Conservation (phyloP, 2,113 vertebrate species). For the Eidolon helvum region DNA sequence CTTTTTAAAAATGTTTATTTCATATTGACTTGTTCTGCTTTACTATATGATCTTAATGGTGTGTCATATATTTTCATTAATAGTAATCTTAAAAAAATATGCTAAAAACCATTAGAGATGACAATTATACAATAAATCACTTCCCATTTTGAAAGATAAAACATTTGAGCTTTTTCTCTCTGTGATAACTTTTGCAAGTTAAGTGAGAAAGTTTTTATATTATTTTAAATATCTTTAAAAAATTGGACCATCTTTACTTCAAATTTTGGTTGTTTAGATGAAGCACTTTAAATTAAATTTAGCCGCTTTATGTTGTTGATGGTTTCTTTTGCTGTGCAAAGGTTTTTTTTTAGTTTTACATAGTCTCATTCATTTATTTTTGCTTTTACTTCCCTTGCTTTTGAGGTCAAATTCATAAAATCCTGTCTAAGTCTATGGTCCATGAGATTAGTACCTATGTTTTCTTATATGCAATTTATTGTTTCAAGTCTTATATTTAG, state of each 20-base stretch:
- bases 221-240: constrained; percentile 50
- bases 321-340: too few species aligned
- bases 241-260: background rate
- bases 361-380: too few species aligned
- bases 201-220: background rate
- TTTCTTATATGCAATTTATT: too few species aligned
- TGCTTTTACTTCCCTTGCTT: too few species aligned
- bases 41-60: background rate
- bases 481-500: too few species aligned
- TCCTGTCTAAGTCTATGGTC: too few species aligned
- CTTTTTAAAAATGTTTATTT: background rate
- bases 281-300: constrained; percentile 40
- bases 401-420: too few species aligned
- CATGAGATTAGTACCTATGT: too few species aligned
- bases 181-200: background rate
- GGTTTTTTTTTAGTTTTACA: too few species aligned
- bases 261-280: constrained; percentile 1
- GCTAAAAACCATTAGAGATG: background rate
- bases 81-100: background rate
- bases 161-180: background rate
- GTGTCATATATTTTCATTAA: background rate
- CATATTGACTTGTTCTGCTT: background rate
- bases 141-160: background rate
- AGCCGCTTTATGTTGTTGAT: too few species aligned
- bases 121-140: background rate